Evolutionary conservation across 1,140 invertebrate species (phyloP), one percentile per base, ranked within the genome.

Genomic region (Bombus sylvicola): DNA sequence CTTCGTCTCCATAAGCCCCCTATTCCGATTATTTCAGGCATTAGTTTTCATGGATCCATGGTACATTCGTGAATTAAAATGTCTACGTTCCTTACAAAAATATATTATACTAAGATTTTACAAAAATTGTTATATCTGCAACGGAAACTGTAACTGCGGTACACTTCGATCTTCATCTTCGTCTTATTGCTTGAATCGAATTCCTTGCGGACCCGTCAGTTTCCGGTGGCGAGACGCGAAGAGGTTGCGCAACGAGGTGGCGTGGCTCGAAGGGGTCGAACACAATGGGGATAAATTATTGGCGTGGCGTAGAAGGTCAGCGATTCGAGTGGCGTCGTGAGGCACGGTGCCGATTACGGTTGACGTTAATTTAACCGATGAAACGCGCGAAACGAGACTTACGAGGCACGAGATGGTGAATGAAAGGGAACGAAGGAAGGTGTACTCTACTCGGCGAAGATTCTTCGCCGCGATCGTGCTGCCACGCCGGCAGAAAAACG

Each of bases 351-450:
- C 83, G 77, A 85, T 85, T 80, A 81, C 39, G 47, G 57, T n/a
- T 82, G 66, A 74, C 86, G 85, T 87, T 89, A 85, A 89, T 89
- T 82, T 87, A 81, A 22, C 84, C 84, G 84, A 43, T 78, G 73
- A 84, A 53, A 78, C 75, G 85, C 57, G n/a, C 71, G 69, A 68
- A 73, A 79, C 75, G 76, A 76, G 81, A 68, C 39, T 82, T 28
- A 77, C 73, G 79, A 84, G 73, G 59, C 77, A 83, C 79, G 88
- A 89, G 53, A 81, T 72, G 79, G 69, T 86, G 86, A 90, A 90
- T 88, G 89, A 87, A 89, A 41, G 71, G 81, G 53, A 77, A 59
- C 83, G 74, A 72, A 47, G 62, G 43, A 53, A 22, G 37, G 74
- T 47, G 59, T 71, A 76, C 74, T 77, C 66, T 41, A 83, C 57